Conservation (phyloP, 2,888 invertebrate species). For the Nephrotoma guestfalica region DNA sequence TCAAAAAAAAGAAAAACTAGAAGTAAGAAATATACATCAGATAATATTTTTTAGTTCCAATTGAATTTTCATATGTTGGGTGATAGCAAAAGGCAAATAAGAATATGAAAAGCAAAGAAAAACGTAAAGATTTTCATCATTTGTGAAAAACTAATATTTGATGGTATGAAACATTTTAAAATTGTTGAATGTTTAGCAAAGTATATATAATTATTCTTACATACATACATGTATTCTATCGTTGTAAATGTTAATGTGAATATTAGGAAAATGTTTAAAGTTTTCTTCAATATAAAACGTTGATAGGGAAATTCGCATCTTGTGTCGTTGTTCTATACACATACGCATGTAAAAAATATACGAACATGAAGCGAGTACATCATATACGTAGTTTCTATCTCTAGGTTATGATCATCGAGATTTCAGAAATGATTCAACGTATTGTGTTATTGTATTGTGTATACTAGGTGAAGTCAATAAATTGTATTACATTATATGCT, state of each 20-base stretch:
- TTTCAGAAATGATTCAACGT: background rate
- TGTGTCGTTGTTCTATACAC: too few relatives aligned
- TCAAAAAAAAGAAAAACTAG: background rate
- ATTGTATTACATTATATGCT: background rate
- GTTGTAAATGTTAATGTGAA: background rate
- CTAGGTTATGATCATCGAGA: background rate
- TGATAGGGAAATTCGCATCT: background rate
- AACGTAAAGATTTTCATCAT: background rate
- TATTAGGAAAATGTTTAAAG: background rate
- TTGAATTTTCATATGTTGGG: background rate
- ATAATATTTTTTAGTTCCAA: background rate
- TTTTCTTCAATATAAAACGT: background rate
- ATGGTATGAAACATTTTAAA: background rate
- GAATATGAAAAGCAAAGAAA: background rate
- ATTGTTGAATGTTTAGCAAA: background rate
- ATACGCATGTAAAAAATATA: background rate
- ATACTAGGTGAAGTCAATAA: background rate
- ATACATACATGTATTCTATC: background rate
- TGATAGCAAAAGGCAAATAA: background rate
- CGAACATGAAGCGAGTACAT: background rate
- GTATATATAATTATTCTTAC: background rate
- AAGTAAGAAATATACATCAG: background rate
- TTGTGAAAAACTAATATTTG: background rate
- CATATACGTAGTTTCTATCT: background rate
- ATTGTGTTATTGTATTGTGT: background rate